A percentile compares a stretch with the other conserved stretches of the same genome.
These are phyloP conservation scores for Pachliopta kotzebuea DNA, from an alignment of 2,888 invertebrate species.

Conservation along the genomic window DNA sequence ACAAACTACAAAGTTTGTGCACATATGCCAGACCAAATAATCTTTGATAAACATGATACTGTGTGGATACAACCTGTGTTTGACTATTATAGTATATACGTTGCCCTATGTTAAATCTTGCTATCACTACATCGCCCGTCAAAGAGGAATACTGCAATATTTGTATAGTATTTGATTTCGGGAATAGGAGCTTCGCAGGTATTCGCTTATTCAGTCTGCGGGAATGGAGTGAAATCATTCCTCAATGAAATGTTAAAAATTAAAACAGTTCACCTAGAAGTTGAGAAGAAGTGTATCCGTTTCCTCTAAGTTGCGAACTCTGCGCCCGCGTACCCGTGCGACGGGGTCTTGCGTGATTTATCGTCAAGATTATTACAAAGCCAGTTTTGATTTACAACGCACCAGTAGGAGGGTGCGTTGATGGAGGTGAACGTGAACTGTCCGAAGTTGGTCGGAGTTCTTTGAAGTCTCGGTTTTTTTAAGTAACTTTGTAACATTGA, in stretches of 20 bases:
- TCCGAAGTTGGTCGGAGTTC: background rate
- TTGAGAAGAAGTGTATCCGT: constrained; percentile 9
- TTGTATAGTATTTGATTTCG: too few species aligned
- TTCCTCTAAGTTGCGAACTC: constrained; percentile 7
- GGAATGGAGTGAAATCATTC: too few species aligned
- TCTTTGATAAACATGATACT: too few species aligned
- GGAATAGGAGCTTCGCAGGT: too few species aligned
- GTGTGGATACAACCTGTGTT: too few species aligned
- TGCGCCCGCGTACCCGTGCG: constrained; percentile 22
- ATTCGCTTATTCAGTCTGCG: too few species aligned
- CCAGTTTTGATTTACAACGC: constrained; percentile 29
- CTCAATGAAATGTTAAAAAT: constrained; percentile 1
- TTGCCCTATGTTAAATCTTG: too few species aligned
- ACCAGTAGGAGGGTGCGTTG: background rate
- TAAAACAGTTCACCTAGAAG: background rate
- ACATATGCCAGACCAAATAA: too few species aligned
- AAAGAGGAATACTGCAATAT: too few species aligned
- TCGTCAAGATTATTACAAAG: constrained; percentile 41
- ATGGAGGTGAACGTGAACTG: background rate
- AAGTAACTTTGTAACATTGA: background rate
- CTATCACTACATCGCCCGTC: too few species aligned
- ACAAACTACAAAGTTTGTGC: too few species aligned
- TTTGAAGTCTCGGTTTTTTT: background rate
- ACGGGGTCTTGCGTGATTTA: constrained; percentile 37
- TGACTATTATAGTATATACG: too few species aligned